Evolutionary conservation across 2,888 invertebrate genomes (phyloP).

Genomic region (Athalia circularis): DNA sequence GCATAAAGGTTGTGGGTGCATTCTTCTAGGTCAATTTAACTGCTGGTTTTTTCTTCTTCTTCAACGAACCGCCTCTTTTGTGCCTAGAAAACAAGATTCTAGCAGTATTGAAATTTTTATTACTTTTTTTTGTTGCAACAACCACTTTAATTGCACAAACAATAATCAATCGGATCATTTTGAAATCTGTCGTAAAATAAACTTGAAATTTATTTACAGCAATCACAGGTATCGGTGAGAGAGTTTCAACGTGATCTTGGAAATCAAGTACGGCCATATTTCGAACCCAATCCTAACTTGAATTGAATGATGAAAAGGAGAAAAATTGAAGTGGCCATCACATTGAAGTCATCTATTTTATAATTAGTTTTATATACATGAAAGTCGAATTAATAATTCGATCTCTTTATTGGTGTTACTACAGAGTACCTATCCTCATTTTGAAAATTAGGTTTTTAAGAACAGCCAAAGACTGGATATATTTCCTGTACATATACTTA

Average conservation of each 20-base stretch:
- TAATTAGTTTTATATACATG: slow-evolving; percentile 13
- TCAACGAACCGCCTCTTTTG: no score
- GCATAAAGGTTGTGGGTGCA: no score
- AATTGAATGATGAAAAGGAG: slow-evolving; percentile 42
- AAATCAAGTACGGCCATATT: slow-evolving; percentile 65
- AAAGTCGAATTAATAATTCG: neutral
- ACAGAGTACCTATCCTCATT: neutral
- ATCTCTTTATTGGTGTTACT: slow-evolving; percentile 3
- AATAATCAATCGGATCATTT: neutral
- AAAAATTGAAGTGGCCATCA: slow-evolving; percentile 20
- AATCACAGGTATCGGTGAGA: slow-evolving; percentile 64
- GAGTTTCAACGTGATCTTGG: slow-evolving; percentile 67
- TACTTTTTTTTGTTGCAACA: no score
- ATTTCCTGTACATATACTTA: neutral
- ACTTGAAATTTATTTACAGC: slow-evolving; percentile 60
- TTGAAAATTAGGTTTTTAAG: slow-evolving; percentile 15
- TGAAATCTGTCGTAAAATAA: neutral
- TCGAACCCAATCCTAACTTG: slow-evolving; percentile 68
- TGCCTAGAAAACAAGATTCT: no score
- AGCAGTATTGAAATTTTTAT: no score
- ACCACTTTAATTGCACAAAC: no score
- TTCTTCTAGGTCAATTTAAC: no score
- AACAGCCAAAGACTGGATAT: slow-evolving; percentile 47
- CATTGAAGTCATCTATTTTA: slow-evolving; percentile 32
- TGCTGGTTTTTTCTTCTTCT: no score